Evolutionary conservation across 2,113 vertebrate genomes (phyloP).

Genomic region (Chloropsis cyanopogon): DNA sequence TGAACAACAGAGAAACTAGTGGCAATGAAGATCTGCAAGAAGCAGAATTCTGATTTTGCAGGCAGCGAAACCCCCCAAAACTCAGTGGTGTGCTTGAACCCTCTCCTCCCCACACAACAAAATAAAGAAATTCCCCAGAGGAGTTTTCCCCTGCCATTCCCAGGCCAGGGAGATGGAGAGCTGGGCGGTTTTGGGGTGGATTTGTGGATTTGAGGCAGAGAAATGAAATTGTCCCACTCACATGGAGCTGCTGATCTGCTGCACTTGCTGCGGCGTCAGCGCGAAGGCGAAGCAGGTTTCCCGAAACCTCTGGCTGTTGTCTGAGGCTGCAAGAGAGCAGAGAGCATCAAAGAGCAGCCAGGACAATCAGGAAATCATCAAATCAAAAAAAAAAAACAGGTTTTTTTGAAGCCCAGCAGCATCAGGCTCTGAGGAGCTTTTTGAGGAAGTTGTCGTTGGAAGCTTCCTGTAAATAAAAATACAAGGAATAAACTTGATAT

Average conservation of each 20-base stretch:
- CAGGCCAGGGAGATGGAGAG: accelerated
- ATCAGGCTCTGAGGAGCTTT: background rate
- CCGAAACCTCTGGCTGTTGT: slow-evolving; percentile 97
- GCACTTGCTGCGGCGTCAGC: slow-evolving; percentile 96
- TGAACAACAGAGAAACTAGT: background rate
- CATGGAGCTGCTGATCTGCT: slow-evolving; percentile 99
- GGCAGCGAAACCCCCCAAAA: background rate
- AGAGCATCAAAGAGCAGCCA: slow-evolving; percentile 18
- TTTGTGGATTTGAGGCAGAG: too few species aligned
- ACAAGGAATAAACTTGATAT: background rate
- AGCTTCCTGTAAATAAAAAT: background rate
- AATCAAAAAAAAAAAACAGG: too few species aligned
- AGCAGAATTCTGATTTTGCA: background rate
- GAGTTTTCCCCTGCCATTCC: background rate
- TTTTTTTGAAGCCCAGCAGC: background rate
- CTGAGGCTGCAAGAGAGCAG: slow-evolving; percentile 83
- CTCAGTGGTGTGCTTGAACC: background rate
- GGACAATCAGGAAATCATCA: accelerated
- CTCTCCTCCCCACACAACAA: background rate
- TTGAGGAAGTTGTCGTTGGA: background rate
- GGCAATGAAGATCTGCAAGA: background rate
- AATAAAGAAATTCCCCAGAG: background rate
- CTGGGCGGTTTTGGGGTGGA: background rate
- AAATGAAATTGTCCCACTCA: too few species aligned
- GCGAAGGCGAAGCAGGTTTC: slow-evolving; percentile 98